A percentile compares a stretch with the other conserved stretches of the same genome.
These are phyloP conservation scores for Trissoscelio sp. DNA, from an alignment of 2,888 invertebrate genomes.

Conservation along the genomic window DNA sequence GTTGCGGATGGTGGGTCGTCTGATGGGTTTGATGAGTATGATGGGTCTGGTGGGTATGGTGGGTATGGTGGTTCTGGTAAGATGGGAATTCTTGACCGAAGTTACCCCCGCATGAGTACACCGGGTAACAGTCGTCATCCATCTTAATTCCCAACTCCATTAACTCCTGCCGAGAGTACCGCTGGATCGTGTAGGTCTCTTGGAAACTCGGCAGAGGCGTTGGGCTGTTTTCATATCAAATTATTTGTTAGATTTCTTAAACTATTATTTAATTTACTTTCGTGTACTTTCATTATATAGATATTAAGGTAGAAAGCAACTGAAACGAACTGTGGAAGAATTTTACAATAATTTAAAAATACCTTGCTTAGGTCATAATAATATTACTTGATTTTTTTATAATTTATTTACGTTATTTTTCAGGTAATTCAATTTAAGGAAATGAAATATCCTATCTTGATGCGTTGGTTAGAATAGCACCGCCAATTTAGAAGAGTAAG, in stretches of 20 bases:
- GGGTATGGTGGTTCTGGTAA: constrained; percentile 76
- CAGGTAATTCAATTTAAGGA: too few relatives aligned
- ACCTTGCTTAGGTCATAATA: too few relatives aligned
- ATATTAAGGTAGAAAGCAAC: too few relatives aligned
- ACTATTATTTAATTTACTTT: too few relatives aligned
- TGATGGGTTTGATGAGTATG: constrained; percentile 48
- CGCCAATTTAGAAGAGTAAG: too few relatives aligned
- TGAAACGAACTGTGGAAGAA: too few relatives aligned
- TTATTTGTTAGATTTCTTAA: neutral
- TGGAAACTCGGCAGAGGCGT: constrained; percentile 93
- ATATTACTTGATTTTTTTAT: too few relatives aligned
- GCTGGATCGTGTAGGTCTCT: constrained; percentile 93
- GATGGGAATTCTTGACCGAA: constrained; percentile 78
- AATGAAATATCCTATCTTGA: too few relatives aligned
- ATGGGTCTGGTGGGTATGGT: constrained; percentile 70
- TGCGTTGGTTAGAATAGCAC: too few relatives aligned
- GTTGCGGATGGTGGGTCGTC: constrained; percentile 69
- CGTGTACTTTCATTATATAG: too few relatives aligned
- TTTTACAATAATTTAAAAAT: too few relatives aligned
- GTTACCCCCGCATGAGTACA: constrained; percentile 77
- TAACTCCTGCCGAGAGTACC: constrained; percentile 87
- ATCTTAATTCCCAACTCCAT: constrained; percentile 90
- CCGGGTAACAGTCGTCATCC: constrained; percentile 92
- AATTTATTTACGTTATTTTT: too few relatives aligned
- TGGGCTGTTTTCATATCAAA: constrained; percentile 81